phyloP scores from a whole-genome alignment of 2,797 vertebrate species.

The Avahi laniger region DNA sequence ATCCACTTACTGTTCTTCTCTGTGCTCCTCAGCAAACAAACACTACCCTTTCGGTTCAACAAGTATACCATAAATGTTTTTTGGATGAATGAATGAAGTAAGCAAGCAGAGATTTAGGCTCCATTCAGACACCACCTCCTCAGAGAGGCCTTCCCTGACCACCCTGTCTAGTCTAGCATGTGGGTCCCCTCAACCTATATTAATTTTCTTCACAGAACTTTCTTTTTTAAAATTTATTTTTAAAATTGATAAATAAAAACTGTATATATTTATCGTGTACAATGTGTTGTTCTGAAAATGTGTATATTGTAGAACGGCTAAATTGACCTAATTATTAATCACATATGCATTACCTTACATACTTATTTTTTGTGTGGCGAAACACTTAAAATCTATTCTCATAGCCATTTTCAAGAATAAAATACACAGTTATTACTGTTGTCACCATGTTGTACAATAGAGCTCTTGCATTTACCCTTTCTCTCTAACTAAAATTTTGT shows the following conservation, averaged over 20 bases:
- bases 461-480: background rate
- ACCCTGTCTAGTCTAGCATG: background rate
- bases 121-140: background rate
- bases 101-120: background rate
- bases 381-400: background rate
- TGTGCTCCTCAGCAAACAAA: background rate
- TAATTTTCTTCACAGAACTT: background rate
- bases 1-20: background rate
- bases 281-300: background rate
- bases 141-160: background rate
- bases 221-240: background rate
- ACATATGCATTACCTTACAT: background rate
- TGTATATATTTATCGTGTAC: background rate
- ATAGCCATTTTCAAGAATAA: background rate
- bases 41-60: background rate
- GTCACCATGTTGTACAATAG: background rate
- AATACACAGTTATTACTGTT: background rate
- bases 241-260: background rate
- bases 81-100: background rate
- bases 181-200: background rate
- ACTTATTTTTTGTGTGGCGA: background rate
- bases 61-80: background rate
- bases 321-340: background rate
- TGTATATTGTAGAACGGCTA: background rate
- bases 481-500: background rate